These are phyloP conservation scores for Sericinus montela DNA, from an alignment of 2,888 invertebrate species.

Conservation along the genomic window DNA sequence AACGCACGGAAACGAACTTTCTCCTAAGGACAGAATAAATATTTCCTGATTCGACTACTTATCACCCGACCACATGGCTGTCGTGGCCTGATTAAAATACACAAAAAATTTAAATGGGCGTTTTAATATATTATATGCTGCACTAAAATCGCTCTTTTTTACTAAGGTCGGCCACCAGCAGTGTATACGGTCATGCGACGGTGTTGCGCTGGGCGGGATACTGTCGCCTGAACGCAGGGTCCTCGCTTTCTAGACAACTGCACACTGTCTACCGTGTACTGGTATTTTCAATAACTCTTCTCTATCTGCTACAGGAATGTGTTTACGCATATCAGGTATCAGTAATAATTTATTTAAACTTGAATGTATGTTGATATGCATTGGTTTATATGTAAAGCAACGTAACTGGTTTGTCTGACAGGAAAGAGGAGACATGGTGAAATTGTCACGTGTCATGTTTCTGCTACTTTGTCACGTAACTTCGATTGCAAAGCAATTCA, in stretches of 20 bases:
- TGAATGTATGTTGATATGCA: no score
- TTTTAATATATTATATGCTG: no score
- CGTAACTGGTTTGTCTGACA: slow-evolving; percentile 18
- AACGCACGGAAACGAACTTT: no score
- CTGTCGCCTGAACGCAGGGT: not conserved
- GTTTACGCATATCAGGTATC: slow-evolving; percentile 46
- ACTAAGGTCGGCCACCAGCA: slow-evolving; percentile 22
- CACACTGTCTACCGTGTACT: slow-evolving; percentile 35
- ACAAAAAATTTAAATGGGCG: no score
- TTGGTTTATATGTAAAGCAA: no score
- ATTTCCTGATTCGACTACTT: no score
- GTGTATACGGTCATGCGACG: slow-evolving; percentile 37
- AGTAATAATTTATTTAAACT: not conserved
- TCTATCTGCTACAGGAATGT: slow-evolving; percentile 44
- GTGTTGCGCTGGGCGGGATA: slow-evolving; percentile 26
- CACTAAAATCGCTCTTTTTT: no score
- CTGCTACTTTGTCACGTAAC: slow-evolving; percentile 66
- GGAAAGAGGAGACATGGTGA: slow-evolving; percentile 53
- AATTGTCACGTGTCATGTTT: slow-evolving; percentile 63
- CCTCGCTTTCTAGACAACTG: slow-evolving; percentile 3
- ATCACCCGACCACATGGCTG: no score
- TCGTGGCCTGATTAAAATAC: no score
- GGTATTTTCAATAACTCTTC: slow-evolving; percentile 34
- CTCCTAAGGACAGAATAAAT: no score
- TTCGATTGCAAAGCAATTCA: slow-evolving; percentile 57